Percentiles rank a stretch among this genome's conserved stretches.
These are phyloP conservation scores for Episyrphus balteatus DNA, from an alignment of 1,140 invertebrate species.

Conservation along the genomic window DNA sequence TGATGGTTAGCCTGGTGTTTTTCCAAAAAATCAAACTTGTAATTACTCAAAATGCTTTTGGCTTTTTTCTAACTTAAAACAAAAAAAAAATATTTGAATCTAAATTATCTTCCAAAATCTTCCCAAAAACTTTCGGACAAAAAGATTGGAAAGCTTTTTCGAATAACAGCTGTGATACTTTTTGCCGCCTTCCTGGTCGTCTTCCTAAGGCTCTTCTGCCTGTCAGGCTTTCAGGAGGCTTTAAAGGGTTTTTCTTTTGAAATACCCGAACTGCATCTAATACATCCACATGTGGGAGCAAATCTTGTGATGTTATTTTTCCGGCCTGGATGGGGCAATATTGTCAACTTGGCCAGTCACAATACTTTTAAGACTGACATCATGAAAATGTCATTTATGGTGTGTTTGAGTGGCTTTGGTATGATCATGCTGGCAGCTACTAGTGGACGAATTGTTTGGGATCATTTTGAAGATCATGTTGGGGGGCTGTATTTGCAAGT, in stretches of 20 bases:
- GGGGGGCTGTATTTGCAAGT: conserved; percentile 20
- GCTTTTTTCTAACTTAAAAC: no score
- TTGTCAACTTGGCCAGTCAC: conserved; percentile 26
- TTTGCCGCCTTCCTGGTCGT: no score
- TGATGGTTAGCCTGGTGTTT: conserved; percentile 5
- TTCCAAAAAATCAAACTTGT: no score
- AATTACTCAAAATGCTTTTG: no score
- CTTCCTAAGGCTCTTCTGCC: no score
- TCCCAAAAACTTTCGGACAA: no score
- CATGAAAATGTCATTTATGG: conserved; percentile 22
- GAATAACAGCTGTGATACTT: conserved; percentile 1
- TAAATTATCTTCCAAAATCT: no score
- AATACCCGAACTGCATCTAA: no score
- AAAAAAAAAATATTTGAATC: no score
- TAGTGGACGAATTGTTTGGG: conserved; percentile 25
- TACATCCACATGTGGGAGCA: no score
- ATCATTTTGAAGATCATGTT: conserved; percentile 34
- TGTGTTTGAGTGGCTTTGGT: conserved; percentile 18
- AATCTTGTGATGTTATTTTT: conserved; percentile 14
- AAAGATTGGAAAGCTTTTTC: conserved; percentile 26
- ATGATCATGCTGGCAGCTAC: conserved; percentile 20
- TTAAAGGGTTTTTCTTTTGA: no score
- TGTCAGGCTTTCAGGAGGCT: no score
- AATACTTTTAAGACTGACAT: conserved; percentile 28
- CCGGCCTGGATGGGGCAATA: conserved; percentile 29